Conservation (phyloP, 1,140 invertebrate species). For the Anastrepha ludens region DNA sequence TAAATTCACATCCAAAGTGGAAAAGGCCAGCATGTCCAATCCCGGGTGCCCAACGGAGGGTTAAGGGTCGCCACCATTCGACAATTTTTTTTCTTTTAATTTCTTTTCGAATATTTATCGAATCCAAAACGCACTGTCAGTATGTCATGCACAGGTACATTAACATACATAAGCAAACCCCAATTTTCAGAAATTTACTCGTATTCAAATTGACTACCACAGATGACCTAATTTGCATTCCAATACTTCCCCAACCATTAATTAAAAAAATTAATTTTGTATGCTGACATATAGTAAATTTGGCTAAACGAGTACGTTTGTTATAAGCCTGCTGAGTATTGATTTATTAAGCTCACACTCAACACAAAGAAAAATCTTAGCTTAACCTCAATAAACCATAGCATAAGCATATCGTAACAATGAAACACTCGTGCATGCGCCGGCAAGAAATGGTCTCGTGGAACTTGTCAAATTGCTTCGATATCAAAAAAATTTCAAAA, state of each 20-base stretch:
- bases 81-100: too few relatives aligned
- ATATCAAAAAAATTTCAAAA: background rate
- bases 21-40: too few relatives aligned
- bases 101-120: too few relatives aligned
- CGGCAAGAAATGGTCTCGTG: background rate
- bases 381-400: slow-evolving; percentile 26
- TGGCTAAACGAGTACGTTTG: background rate
- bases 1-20: too few relatives aligned
- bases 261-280: background rate
- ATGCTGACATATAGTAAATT: background rate
- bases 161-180: too few relatives aligned
- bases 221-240: slow-evolving; percentile 1
- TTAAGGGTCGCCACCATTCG: too few relatives aligned
- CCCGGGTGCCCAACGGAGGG: too few relatives aligned
- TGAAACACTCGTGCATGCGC: background rate
- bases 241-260: background rate
- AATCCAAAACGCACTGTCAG: too few relatives aligned
- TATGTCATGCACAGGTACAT: too few relatives aligned
- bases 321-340: background rate
- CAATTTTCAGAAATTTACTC: too few relatives aligned
- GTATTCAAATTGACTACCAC: background rate
- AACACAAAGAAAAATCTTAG: background rate
- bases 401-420: background rate
- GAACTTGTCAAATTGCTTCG: slow-evolving; percentile 5
- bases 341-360: slow-evolving; percentile 12